Conservation (phyloP, 2,797 vertebrate species). For the Sebastes alutus region DNA sequence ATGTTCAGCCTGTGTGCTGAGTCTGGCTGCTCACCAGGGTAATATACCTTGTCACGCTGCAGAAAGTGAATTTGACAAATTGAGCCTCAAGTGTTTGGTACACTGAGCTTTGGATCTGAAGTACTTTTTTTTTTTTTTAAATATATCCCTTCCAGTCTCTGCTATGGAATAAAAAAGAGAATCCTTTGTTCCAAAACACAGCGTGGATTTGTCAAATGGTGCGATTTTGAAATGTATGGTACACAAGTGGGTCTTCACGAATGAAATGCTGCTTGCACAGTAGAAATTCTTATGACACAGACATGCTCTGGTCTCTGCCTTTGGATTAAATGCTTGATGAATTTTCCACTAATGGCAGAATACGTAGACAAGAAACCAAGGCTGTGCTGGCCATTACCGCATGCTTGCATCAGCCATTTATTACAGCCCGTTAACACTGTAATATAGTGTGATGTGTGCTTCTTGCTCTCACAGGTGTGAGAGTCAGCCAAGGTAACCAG, state of each 20-base stretch:
- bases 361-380: conserved; percentile 14
- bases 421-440: conserved; percentile 41
- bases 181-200: conserved; percentile 27
- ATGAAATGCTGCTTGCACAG: conserved; percentile 20
- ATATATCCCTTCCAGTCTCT: conserved; percentile 3
- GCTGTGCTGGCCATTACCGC: conserved; percentile 51
- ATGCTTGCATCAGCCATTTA: conserved; percentile 75
- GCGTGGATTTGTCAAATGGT: conserved; percentile 20
- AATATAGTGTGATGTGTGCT: conserved; percentile 46
- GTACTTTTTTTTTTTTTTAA: conserved; percentile 4
- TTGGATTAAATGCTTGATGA: conserved; percentile 31
- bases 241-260: conserved; percentile 13
- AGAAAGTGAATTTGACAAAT: conserved; percentile 70
- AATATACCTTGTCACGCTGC: conserved; percentile 61
- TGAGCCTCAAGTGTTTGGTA: conserved; percentile 55
- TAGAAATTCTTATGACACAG: background rate
- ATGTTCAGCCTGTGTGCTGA: conserved; percentile 36
- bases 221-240: conserved; percentile 26
- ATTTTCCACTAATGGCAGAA: conserved; percentile 40
- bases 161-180: conserved; percentile 24
- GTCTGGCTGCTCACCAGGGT: conserved; percentile 51
- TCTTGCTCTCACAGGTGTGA: conserved; percentile 71
- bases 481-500: conserved; percentile 82
- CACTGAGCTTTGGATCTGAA: conserved; percentile 47
- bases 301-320: conserved; percentile 8